phyloP scores from a whole-genome alignment of 2,888 invertebrate species.

The Ormyrus rosae region DNA sequence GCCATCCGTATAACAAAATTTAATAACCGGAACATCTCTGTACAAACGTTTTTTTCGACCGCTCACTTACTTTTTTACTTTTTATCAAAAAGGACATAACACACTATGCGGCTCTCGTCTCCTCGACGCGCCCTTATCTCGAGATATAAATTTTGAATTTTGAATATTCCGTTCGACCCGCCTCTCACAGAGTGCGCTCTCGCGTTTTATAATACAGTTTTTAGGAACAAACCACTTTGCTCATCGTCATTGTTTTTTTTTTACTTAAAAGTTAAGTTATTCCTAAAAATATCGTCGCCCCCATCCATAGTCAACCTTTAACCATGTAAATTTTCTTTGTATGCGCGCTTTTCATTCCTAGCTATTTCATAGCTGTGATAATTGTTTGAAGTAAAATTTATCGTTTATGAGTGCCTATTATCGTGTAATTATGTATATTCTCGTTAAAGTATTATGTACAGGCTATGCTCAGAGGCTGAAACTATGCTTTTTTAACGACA shows the following conservation, averaged over 20 bases:
- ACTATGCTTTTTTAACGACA: constrained; percentile 56
- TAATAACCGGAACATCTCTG: constrained; percentile 76
- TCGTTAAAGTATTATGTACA: constrained; percentile 65
- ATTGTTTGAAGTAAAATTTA: constrained; percentile 54
- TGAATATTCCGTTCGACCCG: constrained; percentile 64
- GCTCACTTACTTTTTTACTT: constrained; percentile 60
- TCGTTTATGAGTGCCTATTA: constrained; percentile 57
- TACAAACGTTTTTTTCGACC: constrained; percentile 71
- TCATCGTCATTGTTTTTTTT: constrained; percentile 62
- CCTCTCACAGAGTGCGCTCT: constrained; percentile 61
- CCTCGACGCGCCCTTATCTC: constrained; percentile 55
- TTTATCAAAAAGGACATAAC: constrained; percentile 73
- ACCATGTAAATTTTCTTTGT: constrained; percentile 73
- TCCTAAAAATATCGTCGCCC: constrained; percentile 67
- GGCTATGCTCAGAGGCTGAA: constrained; percentile 59
- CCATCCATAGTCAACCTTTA: constrained; percentile 63
- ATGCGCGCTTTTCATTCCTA: constrained; percentile 63
- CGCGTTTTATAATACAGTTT: constrained; percentile 64
- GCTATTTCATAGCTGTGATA: constrained; percentile 73
- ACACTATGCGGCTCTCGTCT: constrained; percentile 58
- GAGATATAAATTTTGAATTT: constrained; percentile 75
- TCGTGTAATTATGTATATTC: constrained; percentile 60
- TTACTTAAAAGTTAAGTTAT: constrained; percentile 66
- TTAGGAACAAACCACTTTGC: constrained; percentile 72
- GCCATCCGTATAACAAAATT: constrained; percentile 72